Base-by-base conservation (phyloP, 2,797 vertebrate species). In the Tauraco hartlaubi region DNA sequence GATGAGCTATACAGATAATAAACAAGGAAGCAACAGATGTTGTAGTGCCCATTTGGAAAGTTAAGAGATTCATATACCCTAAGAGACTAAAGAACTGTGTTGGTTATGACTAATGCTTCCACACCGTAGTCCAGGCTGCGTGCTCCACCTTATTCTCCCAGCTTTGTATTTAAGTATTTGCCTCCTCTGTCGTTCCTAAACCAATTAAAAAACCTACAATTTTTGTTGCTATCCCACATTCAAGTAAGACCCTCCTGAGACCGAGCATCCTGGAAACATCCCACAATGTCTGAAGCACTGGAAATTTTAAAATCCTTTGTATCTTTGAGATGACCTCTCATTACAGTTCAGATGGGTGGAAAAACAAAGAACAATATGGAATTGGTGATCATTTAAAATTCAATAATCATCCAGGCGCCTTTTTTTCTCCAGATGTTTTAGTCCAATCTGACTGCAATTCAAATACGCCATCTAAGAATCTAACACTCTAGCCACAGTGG, bases 361-460 rank as follows among this genome's bases (percentile, higher is more conserved):
- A 66, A 92, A 91, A 89, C 49, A 92, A 89, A 79, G 67, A 77
- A 94, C 68, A 88, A 55, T 44, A 64, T 11, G 18, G 51, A 85
- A 79, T 20, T 39, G 71, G 43, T 48, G 72, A 77, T 81, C 78
- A 64, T 44, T 92, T 35, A 39, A 90, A 93, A 82, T 63, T 74
- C 75, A 48, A 0, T 46, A 16, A 73, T 61, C 74, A 74, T 13
- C 91, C 15, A 31, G 64, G 67, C 63, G 4, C 28, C 15, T 73
- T 44, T 64, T 71, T 71, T 5, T 25, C 41, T 16, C 78, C 83
- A 95, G 94, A 88, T 62, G 68, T 93, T 91, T 72, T 8, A 46
- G 54, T 15, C 71, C 35, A 58, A 17, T 37, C 71, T 90, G 76
- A 26, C 41, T 76, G 71, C 52, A 51, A 33, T 83, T 94, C 44